Evolutionary conservation across 2,797 vertebrate species (phyloP).

Genomic region (Hyperoplus immaculatus): DNA sequence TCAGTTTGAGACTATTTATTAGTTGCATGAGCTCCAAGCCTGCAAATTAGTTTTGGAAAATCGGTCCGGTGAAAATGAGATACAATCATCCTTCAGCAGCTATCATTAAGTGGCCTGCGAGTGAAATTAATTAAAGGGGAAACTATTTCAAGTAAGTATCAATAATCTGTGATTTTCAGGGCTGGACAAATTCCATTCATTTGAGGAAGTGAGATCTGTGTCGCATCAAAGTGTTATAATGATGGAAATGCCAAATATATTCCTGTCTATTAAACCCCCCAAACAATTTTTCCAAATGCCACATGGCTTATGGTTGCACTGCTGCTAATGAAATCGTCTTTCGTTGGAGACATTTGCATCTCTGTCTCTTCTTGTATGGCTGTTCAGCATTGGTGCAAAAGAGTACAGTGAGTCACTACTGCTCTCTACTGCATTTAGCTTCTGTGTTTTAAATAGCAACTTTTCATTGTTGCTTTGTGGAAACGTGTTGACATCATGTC

Average conservation of each 20-base stretch:
- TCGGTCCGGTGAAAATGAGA: not conserved
- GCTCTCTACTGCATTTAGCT: constrained; percentile 2
- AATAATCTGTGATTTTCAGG: not conserved
- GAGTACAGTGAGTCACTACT: not conserved
- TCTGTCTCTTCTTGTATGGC: not conserved
- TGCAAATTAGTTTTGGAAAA: constrained; percentile 21
- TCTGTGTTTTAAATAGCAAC: not conserved
- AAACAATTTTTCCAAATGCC: not conserved
- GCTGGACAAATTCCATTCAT: not conserved
- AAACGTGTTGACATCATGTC: constrained; percentile 9
- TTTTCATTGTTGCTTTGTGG: not conserved
- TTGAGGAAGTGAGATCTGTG: too few relatives aligned
- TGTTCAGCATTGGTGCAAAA: not conserved
- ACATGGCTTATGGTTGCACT: not conserved
- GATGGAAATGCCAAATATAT: not conserved
- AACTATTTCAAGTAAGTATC: not conserved
- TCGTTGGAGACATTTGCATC: not conserved
- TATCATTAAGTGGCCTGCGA: constrained; percentile 9
- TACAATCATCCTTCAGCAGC: constrained; percentile 11
- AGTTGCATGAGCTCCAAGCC: constrained; percentile 13
- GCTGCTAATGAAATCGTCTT: not conserved
- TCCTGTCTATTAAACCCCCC: not conserved
- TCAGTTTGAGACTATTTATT: constrained; percentile 17
- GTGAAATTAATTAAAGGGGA: constrained; percentile 12
- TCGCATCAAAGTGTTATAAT: not conserved